These are phyloP conservation scores for Pangasius djambal DNA, from an alignment of 2,797 vertebrate species.

Conservation along the genomic window DNA sequence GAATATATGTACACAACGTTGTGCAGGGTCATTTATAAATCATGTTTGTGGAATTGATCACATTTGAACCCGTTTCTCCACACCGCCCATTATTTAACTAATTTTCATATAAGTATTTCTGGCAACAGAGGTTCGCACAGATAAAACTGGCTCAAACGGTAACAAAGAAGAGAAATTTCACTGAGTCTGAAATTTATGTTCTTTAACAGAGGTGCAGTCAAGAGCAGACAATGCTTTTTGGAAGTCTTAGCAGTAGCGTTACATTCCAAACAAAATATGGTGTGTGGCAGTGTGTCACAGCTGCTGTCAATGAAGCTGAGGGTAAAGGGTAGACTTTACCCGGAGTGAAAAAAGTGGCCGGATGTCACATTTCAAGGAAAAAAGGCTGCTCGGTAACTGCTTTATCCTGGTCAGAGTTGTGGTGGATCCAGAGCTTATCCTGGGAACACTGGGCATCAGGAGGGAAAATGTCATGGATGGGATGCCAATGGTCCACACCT, in stretches of 20 bases:
- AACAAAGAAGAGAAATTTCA: not conserved
- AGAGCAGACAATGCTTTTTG: not conserved
- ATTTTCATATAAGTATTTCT: not conserved
- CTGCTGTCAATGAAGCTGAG: not conserved
- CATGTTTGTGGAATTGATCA: too few species aligned
- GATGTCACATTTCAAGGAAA: not conserved
- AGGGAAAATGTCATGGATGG: not conserved
- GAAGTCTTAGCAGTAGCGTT: not conserved
- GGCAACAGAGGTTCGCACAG: not conserved
- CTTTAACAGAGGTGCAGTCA: not conserved
- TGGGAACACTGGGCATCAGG: not conserved
- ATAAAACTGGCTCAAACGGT: not conserved
- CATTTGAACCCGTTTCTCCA: not conserved
- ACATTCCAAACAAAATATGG: not conserved
- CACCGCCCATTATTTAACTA: not conserved
- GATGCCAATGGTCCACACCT: too few species aligned
- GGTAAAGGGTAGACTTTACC: not conserved
- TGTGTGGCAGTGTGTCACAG: not conserved
- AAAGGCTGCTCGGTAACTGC: not conserved
- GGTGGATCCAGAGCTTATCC: not conserved
- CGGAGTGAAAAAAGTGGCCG: not conserved
- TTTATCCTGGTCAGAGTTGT: not conserved
- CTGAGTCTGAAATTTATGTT: not conserved
- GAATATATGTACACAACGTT: not conserved
- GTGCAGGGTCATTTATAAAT: not conserved